A percentile compares a stretch with the other conserved stretches of the same genome.
phyloP scores from a whole-genome alignment of 2,797 vertebrate species.

The Hydrolagus colliei region DNA sequence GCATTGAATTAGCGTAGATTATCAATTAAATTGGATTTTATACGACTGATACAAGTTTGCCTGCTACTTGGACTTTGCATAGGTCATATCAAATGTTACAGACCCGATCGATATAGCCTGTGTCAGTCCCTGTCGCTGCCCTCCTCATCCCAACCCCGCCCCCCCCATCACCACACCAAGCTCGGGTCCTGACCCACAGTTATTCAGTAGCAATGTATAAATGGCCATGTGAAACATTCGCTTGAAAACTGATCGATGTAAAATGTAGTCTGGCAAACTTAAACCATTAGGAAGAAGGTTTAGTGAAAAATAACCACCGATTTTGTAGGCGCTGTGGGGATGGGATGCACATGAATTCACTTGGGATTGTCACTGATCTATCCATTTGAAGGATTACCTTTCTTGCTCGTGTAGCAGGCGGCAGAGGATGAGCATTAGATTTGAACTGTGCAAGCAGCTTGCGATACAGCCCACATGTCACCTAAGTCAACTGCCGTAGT shows the following conservation, averaged over 20 bases:
- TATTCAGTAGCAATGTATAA: neutral
- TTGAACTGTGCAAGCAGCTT: neutral
- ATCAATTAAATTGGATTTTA: too few relatives aligned
- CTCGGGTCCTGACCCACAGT: neutral
- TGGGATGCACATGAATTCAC: neutral
- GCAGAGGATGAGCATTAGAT: conserved; percentile 3
- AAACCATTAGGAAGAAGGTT: neutral
- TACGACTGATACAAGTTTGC: too few relatives aligned
- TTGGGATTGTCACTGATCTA: neutral
- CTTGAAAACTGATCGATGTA: too few relatives aligned
- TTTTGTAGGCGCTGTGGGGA: neutral
- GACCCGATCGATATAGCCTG: too few relatives aligned
- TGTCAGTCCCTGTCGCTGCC: too few relatives aligned
- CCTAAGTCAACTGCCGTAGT: neutral
- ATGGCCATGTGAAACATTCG: neutral
- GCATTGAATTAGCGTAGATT: too few relatives aligned
- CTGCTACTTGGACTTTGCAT: too few relatives aligned
- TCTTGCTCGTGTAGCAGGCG: too few relatives aligned
- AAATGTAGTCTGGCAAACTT: neutral
- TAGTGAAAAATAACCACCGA: neutral
- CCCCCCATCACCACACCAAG: neutral
- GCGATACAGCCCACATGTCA: conserved; percentile 3
- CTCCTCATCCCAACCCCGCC: too few relatives aligned
- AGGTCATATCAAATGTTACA: too few relatives aligned
- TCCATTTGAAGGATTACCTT: neutral